A percentile compares a stretch with the other conserved stretches of the same genome.
Conservation (phyloP, 2,113 vertebrate genomes). For the Tapirus terrestris region DNA sequence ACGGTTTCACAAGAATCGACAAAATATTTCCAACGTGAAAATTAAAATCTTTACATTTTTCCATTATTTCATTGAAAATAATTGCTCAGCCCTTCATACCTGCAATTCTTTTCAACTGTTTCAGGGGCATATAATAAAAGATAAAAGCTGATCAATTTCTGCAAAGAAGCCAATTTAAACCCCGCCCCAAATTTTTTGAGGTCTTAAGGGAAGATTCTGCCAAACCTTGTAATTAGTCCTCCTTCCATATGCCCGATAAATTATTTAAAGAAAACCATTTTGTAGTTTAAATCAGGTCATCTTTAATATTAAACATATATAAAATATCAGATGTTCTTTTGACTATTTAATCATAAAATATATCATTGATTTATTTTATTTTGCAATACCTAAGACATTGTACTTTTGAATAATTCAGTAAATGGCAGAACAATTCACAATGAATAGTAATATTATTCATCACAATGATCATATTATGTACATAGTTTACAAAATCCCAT, state of each 20-base stretch:
- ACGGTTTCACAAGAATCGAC: neutral
- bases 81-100: neutral
- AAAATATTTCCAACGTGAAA: neutral
- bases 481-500: neutral
- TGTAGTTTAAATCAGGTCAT: neutral
- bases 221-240: neutral
- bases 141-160: neutral
- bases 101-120: neutral
- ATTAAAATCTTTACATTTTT: constrained; percentile 4
- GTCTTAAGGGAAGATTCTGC: neutral
- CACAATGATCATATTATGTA: neutral
- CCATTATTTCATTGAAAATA: neutral
- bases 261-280: constrained; percentile 23
- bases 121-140: neutral
- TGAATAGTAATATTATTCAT: neutral
- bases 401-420: neutral
- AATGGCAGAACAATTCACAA: constrained; percentile 29
- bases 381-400: neutral
- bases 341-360: constrained; percentile 35
- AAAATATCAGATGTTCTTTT: constrained; percentile 7
- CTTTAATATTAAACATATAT: neutral
- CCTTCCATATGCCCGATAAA: neutral
- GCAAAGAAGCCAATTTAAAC: neutral
- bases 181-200: neutral
- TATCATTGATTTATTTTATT: neutral